A percentile compares a stretch with the other conserved stretches of the same genome.
Evolutionary conservation across 2,797 vertebrate genomes (phyloP).

Genomic region (Anguilla megastoma): DNA sequence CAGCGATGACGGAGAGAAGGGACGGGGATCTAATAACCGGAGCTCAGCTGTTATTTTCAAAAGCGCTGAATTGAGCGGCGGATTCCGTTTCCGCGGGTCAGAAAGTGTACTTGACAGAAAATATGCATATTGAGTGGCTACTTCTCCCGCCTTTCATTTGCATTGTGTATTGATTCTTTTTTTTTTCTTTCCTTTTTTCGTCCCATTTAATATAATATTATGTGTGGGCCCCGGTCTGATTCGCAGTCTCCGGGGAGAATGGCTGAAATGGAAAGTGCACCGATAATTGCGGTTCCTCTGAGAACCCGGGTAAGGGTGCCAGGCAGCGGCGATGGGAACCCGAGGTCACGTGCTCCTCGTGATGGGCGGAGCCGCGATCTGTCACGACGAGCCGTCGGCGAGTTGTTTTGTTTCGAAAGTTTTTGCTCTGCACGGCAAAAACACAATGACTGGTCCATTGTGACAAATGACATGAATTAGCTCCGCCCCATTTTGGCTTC

Average conservation of each 20-base stretch:
- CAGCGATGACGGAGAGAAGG: conserved; percentile 46
- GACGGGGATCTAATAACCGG: conserved; percentile 72
- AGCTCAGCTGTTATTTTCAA: conserved; percentile 77
- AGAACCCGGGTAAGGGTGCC: not conserved
- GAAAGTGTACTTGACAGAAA: conserved; percentile 85
- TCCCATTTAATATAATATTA: conserved; percentile 83
- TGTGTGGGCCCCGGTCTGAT: conserved; percentile 73
- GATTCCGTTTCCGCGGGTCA: conserved; percentile 75
- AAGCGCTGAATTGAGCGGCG: conserved; percentile 72
- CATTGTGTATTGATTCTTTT: conserved; percentile 81
- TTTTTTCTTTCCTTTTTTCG: conserved; percentile 62
- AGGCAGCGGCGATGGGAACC: not conserved
- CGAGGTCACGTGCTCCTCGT: not conserved
- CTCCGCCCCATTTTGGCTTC: not conserved
- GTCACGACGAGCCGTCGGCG: not conserved
- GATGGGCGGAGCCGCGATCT: not conserved
- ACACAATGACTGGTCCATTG: not conserved
- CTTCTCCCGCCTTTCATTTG: conserved; percentile 81
- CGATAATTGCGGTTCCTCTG: not conserved
- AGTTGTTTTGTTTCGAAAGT: not conserved
- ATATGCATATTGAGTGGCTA: conserved; percentile 84
- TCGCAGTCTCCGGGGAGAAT: not conserved
- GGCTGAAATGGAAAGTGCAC: not conserved
- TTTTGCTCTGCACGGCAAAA: not conserved
- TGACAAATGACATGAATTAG: not conserved